Conservation (phyloP, 2,797 vertebrate genomes). For the Liparis tanakae region DNA sequence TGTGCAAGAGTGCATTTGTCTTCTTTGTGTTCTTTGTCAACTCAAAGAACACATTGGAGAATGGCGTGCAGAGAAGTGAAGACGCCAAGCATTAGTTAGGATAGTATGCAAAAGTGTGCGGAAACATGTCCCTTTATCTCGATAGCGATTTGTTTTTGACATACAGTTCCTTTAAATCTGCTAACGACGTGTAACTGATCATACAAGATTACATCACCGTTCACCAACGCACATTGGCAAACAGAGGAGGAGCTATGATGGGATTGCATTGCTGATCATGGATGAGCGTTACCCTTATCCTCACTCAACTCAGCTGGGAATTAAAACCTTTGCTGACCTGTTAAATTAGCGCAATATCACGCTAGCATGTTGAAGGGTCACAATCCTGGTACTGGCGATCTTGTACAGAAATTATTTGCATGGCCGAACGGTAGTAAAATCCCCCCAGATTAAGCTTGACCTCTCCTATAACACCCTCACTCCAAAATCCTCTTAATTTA, state of each 20-base stretch:
- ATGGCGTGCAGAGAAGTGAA: background rate
- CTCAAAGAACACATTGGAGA: background rate
- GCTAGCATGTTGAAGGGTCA: constrained; percentile 45
- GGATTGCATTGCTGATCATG: constrained; percentile 55
- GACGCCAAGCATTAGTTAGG: constrained; percentile 1
- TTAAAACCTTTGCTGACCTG: constrained; percentile 62
- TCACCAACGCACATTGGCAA: constrained; percentile 39
- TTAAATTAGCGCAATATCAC: constrained; percentile 60
- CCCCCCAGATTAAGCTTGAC: constrained; percentile 51
- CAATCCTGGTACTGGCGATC: constrained; percentile 25
- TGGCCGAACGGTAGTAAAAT: constrained; percentile 39
- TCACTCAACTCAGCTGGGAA: constrained; percentile 64
- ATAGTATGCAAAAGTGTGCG: background rate
- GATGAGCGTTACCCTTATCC: constrained; percentile 57
- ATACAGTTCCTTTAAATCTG: constrained; percentile 10
- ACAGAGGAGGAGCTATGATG: constrained; percentile 62
- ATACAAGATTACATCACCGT: constrained; percentile 43
- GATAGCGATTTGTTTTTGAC: constrained; percentile 4
- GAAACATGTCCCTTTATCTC: constrained; percentile 12
- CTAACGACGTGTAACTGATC: constrained; percentile 28
- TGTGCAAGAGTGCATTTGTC: background rate
- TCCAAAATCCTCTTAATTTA: background rate
- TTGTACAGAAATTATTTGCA: constrained; percentile 37
- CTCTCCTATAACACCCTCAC: constrained; percentile 38
- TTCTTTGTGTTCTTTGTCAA: background rate